These are phyloP conservation scores for Spilogale gracilis DNA, from an alignment of 2,113 vertebrate species.

Conservation along the genomic window DNA sequence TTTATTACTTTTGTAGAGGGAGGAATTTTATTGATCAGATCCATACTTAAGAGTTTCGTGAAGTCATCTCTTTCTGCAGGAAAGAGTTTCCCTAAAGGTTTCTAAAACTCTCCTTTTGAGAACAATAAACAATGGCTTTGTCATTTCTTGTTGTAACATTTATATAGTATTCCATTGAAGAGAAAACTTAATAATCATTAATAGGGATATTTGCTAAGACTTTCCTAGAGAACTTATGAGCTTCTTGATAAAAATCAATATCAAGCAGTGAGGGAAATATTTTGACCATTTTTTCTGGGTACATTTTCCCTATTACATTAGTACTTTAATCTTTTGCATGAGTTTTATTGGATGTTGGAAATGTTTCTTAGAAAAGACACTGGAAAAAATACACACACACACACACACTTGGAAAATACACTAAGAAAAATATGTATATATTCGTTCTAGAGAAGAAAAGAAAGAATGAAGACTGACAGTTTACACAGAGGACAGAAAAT, in stretches of 20 bases:
- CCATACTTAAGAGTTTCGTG: not conserved
- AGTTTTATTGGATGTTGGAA: not conserved
- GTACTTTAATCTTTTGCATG: not conserved
- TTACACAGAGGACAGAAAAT: not conserved
- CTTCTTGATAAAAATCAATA: constrained; percentile 40
- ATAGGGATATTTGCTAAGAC: not conserved
- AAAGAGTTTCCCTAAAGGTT: constrained; percentile 1
- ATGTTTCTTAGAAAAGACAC: constrained; percentile 8
- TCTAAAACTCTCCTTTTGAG: not conserved
- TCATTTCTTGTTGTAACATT: not conserved
- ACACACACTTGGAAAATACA: not conserved
- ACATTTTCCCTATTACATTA: not conserved
- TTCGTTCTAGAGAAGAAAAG: not conserved
- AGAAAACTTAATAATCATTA: not conserved
- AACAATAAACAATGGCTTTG: constrained; percentile 3
- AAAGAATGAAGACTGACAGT: not conserved
- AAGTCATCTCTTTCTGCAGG: constrained; percentile 8
- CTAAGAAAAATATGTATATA: not conserved
- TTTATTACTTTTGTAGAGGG: constrained; percentile 27
- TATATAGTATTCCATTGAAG: not conserved
- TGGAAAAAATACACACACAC: not conserved
- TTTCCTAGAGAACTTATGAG: not conserved
- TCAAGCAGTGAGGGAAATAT: not conserved
- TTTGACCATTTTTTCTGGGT: not conserved
- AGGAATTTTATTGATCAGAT: not conserved